phyloP scores from a whole-genome alignment of 2,797 vertebrate species.

The Hyperoplus immaculatus region DNA sequence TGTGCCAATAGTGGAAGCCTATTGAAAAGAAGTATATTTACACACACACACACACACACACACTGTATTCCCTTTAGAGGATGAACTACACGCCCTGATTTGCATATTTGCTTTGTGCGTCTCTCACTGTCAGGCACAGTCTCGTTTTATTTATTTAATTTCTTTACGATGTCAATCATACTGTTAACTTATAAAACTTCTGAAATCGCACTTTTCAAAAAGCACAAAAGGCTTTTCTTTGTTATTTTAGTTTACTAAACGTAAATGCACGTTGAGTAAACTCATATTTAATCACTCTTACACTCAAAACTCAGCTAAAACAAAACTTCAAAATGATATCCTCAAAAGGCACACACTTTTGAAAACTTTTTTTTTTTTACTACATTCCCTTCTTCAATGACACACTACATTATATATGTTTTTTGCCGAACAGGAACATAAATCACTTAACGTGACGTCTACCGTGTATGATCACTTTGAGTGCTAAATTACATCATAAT shows the following conservation, averaged over 20 bases:
- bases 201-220: too few relatives aligned
- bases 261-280: too few relatives aligned
- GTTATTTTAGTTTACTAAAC: too few relatives aligned
- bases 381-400: background rate
- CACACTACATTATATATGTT: background rate
- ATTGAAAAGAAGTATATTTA: background rate
- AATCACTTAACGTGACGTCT: background rate
- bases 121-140: background rate
- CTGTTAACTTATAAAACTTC: too few relatives aligned
- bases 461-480: too few relatives aligned
- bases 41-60: too few relatives aligned
- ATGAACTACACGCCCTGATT: constrained; percentile 11
- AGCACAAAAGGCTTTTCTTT: too few relatives aligned
- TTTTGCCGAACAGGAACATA: background rate
- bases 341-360: background rate
- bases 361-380: background rate
- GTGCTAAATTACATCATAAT: background rate
- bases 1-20: too few relatives aligned
- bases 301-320: too few relatives aligned
- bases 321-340: background rate
- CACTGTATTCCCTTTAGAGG: background rate
- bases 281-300: too few relatives aligned
- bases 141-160: background rate
- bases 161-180: background rate
- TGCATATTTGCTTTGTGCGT: background rate